Evolutionary conservation across 2,888 invertebrate genomes (phyloP).

Genomic region (Amblyjoppa fuscipennis): DNA sequence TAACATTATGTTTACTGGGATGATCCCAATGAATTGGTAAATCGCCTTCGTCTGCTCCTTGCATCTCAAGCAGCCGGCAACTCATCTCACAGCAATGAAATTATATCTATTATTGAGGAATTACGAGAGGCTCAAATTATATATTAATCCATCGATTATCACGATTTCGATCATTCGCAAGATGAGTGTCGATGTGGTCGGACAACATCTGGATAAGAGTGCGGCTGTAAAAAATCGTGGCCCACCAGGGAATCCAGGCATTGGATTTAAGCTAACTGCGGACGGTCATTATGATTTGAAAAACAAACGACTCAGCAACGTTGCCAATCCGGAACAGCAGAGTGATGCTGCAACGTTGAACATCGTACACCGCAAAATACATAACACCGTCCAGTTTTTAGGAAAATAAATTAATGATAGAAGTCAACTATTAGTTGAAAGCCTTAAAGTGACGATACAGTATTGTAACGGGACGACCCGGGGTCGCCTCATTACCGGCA

Average conservation of each 20-base stretch:
- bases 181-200: conserved; percentile 52
- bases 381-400: neutral
- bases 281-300: conserved; percentile 54
- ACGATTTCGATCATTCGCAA: conserved; percentile 6
- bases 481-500: no score
- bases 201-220: conserved; percentile 30
- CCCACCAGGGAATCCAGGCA: conserved; percentile 13
- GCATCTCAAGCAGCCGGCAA: conserved; percentile 53
- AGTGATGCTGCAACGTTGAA: conserved; percentile 17
- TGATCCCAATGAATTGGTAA: conserved; percentile 61
- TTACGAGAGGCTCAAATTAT: conserved; percentile 19
- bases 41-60: conserved; percentile 42
- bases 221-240: conserved; percentile 20
- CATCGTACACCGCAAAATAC: conserved; percentile 2
- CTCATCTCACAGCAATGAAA: conserved; percentile 47
- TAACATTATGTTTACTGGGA: conserved; percentile 54
- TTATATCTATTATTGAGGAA: conserved; percentile 45
- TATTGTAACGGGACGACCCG: no score
- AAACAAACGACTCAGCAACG: conserved; percentile 55
- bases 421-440: conserved; percentile 16
- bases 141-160: conserved; percentile 2
- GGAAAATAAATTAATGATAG: conserved; percentile 20
- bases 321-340: conserved; percentile 17
- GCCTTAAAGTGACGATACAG: neutral
- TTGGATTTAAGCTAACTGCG: conserved; percentile 12